Conservation (phyloP, 2,113 vertebrate species). For the Ursus arctos region DNA sequence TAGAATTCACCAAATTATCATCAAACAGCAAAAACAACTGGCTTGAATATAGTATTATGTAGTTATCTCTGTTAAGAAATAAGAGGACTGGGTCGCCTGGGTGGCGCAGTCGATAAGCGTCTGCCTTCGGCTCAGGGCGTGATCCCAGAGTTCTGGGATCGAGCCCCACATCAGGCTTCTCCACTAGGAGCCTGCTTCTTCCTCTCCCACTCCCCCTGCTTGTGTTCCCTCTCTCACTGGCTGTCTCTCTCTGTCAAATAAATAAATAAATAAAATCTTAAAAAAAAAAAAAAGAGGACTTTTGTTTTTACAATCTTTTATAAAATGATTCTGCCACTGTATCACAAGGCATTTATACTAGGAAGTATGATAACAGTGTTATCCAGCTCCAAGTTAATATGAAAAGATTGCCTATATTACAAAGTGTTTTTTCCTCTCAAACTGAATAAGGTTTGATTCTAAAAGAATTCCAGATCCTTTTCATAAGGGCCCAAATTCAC, state of each 20-base stretch:
- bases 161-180: too few relatives aligned
- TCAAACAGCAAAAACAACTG: slow-evolving; percentile 6
- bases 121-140: too few relatives aligned
- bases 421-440: neutral
- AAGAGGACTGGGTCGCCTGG: too few relatives aligned
- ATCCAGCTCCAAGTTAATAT: neutral
- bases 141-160: too few relatives aligned
- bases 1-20: slow-evolving; percentile 34
- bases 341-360: neutral
- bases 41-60: neutral
- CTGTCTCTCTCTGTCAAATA: too few relatives aligned
- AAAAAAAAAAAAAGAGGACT: neutral
- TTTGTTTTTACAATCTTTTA: neutral
- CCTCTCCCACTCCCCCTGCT: too few relatives aligned
- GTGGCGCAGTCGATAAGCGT: too few relatives aligned
- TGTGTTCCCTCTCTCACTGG: too few relatives aligned
- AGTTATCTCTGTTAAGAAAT: neutral
- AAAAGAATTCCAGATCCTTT: slow-evolving; percentile 48
- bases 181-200: too few relatives aligned
- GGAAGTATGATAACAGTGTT: neutral
- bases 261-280: too few relatives aligned
- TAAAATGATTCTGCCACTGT: neutral
- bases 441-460: neutral
- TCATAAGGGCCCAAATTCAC: slow-evolving; percentile 10
- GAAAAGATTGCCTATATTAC: neutral